Percentiles rank a stretch among this genome's conserved stretches.
phyloP scores from a whole-genome alignment of 2,113 vertebrate genomes.

The Otus sunia region DNA sequence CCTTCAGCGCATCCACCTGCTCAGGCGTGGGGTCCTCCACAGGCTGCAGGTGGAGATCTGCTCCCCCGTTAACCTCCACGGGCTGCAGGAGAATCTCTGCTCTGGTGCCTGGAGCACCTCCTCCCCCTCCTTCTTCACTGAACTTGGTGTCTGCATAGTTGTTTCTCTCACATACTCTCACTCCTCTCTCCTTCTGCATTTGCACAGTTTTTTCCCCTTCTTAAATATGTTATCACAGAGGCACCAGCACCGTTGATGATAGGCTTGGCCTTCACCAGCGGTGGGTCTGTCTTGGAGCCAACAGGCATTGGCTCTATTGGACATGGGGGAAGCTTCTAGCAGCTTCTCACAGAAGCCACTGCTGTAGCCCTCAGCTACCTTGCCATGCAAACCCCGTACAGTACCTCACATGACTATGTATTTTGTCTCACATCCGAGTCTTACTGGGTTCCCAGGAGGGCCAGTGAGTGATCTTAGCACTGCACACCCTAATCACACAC shows the following conservation, averaged over 20 bases:
- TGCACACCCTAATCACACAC: background rate
- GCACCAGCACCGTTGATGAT: accelerated
- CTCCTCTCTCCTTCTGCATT: background rate
- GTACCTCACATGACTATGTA: background rate
- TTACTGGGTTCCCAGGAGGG: background rate
- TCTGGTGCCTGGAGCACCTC: background rate
- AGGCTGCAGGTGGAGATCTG: too few relatives aligned
- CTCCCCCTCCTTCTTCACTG: background rate
- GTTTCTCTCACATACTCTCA: background rate
- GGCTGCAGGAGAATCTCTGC: background rate
- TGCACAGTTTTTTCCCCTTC: background rate
- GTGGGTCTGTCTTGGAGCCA: background rate
- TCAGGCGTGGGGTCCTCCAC: background rate
- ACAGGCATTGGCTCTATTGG: background rate
- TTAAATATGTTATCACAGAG: background rate
- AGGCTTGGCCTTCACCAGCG: background rate
- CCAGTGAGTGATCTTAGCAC: background rate
- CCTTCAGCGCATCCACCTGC: background rate
- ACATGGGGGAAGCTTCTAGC: background rate
- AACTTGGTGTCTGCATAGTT: background rate
- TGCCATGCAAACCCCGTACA: background rate
- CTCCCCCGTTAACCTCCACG: too few relatives aligned
- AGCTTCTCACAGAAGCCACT: background rate
- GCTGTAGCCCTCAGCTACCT: background rate
- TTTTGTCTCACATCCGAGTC: background rate